Evolutionary conservation across 2,113 vertebrate species (phyloP), one percentile per base, ranked within the genome.

Genomic region (Caracal caracal): DNA sequence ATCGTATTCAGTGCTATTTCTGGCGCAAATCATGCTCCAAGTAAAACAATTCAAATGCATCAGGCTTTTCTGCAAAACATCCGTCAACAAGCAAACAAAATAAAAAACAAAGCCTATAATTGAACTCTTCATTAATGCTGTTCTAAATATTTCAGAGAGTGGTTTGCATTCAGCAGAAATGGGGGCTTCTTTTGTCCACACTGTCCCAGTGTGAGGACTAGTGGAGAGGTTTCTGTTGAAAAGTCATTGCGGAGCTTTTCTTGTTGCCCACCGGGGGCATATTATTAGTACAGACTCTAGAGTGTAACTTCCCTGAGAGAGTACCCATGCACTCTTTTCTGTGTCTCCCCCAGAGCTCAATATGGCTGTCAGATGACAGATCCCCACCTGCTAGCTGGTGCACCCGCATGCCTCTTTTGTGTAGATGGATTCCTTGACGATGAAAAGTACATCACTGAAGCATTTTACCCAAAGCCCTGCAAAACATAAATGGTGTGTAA

Each of bases 341-440:
- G 28, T 5, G 0, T 19, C 43, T 24, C 3, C 26, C 30, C 15
- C 35, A 12, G 47, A 15, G 47, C 28, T 26, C 80, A 70, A 2
- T 0, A 5, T 28, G 4, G 0, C 17, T 0, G 10, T 22, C 43
- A 22, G n/a, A 15, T 6, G 37, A 19, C 15, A 1, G 15, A 15
- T 16, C 19, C 12, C 56, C 49, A 19, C 26, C 7, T n/a, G 30
- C 13, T 6, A n/a, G 71, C 4, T 0, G 16, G 12, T 2, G 20
- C 22, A 3, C 9, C 13, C 8, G 20, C 15, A 2, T 0, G 2
- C 4, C 15, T 51, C 43, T 53, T 16, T 16, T 17, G 8, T 33
- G 30, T 6, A 26, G 76, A 6, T 4, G 33, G 22, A 19, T 51
- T 71, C 24, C 37, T 37, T 16, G 53, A 43, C 35, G 68, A 22